phyloP scores from a whole-genome alignment of 2,888 invertebrate genomes.

The Zaprionus lineosus region DNA sequence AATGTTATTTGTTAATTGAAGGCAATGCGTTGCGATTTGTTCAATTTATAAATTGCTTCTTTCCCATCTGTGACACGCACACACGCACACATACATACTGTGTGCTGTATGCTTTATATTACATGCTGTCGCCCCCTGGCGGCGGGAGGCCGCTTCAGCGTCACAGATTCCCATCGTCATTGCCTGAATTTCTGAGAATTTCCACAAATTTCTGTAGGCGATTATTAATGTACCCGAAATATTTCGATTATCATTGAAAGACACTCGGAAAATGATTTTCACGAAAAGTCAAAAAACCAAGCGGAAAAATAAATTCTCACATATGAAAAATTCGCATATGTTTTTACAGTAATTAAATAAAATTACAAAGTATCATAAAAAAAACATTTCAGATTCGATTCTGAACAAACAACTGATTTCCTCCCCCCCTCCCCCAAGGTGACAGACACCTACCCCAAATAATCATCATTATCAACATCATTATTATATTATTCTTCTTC shows the following conservation, averaged over 20 bases:
- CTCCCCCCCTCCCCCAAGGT: no score
- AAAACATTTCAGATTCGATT: conserved; percentile 40
- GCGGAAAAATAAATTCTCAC: conserved; percentile 8
- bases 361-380: conserved; percentile 36
- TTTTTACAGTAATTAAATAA: no score
- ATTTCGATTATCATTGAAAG: conserved; percentile 14
- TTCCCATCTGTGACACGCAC: no score
- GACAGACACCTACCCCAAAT: no score
- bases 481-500: no score
- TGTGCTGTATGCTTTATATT: no score
- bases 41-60: conserved; percentile 37
- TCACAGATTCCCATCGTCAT: conserved; percentile 35
- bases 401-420: no score
- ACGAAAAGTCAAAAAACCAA: conserved; percentile 24
- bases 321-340: conserved; percentile 49
- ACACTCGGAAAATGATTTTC: conserved; percentile 17
- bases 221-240: conserved; percentile 20
- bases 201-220: conserved; percentile 45
- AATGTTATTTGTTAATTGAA: conserved; percentile 53
- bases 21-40: conserved; percentile 49
- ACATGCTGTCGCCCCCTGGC: conserved; percentile 20
- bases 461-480: conserved; percentile 5
- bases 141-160: conserved; percentile 1
- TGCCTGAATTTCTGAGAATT: conserved; percentile 33
- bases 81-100: no score